Evolutionary conservation across 2,888 invertebrate species (phyloP), one percentile per base, ranked within the genome.

Genomic region (Drosophila buzzatii): DNA sequence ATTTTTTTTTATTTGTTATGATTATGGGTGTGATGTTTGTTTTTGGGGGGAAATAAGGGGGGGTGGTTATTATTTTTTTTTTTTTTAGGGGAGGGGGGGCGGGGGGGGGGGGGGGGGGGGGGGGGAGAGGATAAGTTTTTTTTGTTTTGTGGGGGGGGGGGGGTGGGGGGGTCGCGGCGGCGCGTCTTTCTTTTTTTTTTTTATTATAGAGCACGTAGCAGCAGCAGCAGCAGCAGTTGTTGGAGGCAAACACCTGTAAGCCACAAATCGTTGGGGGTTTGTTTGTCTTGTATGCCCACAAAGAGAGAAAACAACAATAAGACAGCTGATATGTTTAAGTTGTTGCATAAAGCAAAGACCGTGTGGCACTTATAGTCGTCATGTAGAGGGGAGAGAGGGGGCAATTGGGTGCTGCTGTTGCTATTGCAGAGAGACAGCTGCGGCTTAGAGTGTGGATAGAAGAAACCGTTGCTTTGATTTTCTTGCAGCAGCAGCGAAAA

Each of bases 181-280:
- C n/a, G n/a, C n/a, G n/a, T n/a, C 23, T 23, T 27, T 2, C 23
- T 3, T 27, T 27, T 27, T 27, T 27, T 27, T 49, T 66, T 52
- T 70, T 14, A 7, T 16, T 39, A 39, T 70, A 44, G 59, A 53
- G 66, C 47, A 27, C 14, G 14, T 14, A 37, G 37, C 37, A 45
- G 47, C 47, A 27, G 47, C 60, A 68, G 42, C 71, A 68, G 44
- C 67, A 62, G 80, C 35, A 53, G 61, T 68, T 70, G 67, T 61
- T 69, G 69, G 60, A 65, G 81, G 67, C 67, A 85, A 85, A 85
- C 90, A 88, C 90, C 90, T 88, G 90, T 85, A 79, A 81, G 90
- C 81, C 89, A 89, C 89, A 89, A 86, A 89, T 89, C 87, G 86
- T 76, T 76, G 80, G 73, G 73, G 71, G 27, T 65, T 58, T 67